These are phyloP conservation scores for Diarsia dahlii DNA, from an alignment of 2,888 invertebrate genomes.

Conservation along the genomic window DNA sequence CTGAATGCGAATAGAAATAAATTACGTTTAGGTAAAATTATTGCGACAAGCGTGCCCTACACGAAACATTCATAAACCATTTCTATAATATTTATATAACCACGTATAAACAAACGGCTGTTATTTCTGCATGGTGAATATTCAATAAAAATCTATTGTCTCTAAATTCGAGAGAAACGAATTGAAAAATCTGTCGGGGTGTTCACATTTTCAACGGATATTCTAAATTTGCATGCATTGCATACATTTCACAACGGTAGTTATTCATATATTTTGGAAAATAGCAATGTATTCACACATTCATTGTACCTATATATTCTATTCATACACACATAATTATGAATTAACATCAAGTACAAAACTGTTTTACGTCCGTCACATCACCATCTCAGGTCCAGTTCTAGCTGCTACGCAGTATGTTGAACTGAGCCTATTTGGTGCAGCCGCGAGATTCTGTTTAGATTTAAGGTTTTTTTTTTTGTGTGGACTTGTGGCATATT, in stretches of 20 bases:
- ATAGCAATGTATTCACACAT: not conserved
- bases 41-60: constrained; percentile 8
- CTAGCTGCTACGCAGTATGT: no score
- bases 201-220: constrained; percentile 35
- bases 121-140: constrained; percentile 17
- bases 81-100: constrained; percentile 14
- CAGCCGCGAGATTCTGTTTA: no score
- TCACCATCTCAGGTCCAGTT: no score
- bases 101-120: constrained; percentile 1
- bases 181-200: constrained; percentile 33
- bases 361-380: no score
- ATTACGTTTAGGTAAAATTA: constrained; percentile 4
- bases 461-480: no score
- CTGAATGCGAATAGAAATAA: constrained; percentile 24
- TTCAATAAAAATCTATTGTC: constrained; percentile 30
- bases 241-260: not conserved
- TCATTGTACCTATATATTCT: no score
- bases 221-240: constrained; percentile 30
- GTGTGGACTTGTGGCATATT: no score
- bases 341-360: no score
- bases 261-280: constrained; percentile 25
- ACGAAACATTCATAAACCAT: constrained; percentile 4
- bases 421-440: no score
- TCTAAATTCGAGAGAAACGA: constrained; percentile 24
- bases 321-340: no score